phyloP scores from a whole-genome alignment of 2,113 vertebrate species.

The Notechis scutatus region DNA sequence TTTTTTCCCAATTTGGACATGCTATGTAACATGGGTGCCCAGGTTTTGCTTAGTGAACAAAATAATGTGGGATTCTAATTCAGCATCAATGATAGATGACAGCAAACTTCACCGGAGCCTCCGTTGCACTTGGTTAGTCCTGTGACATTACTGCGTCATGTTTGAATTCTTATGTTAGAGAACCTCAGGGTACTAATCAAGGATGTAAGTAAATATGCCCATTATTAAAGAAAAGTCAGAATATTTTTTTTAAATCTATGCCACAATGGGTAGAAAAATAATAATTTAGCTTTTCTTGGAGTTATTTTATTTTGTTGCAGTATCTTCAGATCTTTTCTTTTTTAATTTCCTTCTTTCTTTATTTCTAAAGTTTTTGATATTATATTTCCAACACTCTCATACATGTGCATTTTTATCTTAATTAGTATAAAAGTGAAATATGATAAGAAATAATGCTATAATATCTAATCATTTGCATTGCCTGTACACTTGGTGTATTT shows the following conservation, averaged over 20 bases:
- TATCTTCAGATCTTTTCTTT: background rate
- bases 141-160: background rate
- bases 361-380: background rate
- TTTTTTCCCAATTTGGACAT: background rate
- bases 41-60: background rate
- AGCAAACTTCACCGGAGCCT: background rate
- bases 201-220: background rate
- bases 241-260: background rate
- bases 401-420: background rate
- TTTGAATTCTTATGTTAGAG: background rate
- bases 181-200: background rate
- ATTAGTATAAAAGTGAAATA: background rate
- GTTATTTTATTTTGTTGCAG: background rate
- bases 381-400: background rate
- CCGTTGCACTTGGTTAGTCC: background rate
- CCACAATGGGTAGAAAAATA: background rate
- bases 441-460: background rate
- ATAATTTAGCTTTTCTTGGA: background rate
- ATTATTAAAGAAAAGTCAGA: background rate
- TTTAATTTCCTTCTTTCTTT: background rate
- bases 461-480: background rate
- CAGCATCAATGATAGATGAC: background rate
- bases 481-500: background rate
- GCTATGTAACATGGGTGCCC: background rate
- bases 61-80: background rate